phyloP scores from a whole-genome alignment of 2,797 vertebrate species.

The Sebastes elongatus region DNA sequence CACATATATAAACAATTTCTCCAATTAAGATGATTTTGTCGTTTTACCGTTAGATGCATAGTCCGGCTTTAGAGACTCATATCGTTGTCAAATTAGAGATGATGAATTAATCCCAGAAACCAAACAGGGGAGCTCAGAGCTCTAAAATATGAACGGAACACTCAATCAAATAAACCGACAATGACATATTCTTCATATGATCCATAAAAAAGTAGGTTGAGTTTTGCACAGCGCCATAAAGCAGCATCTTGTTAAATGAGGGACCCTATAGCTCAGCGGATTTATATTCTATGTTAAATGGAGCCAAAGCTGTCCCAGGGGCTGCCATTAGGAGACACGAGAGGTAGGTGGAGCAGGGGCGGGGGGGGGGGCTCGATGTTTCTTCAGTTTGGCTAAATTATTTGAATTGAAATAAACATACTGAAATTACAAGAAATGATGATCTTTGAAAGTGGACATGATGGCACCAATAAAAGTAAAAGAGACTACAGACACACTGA shows the following conservation, averaged over 20 bases:
- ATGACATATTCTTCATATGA: conserved; percentile 32
- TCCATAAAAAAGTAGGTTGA: conserved; percentile 23
- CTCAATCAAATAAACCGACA: conserved; percentile 24
- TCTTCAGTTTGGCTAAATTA: conserved; percentile 1
- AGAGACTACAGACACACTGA: background rate
- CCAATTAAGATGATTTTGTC: background rate
- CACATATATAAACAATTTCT: background rate
- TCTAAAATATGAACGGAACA: conserved; percentile 9
- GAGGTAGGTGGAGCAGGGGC: background rate
- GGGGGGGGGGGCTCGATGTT: background rate
- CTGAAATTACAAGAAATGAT: background rate
- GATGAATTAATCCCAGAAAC: conserved; percentile 43
- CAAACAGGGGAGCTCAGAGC: conserved; percentile 5
- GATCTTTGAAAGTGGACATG: background rate
- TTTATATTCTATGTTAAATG: conserved; percentile 60
- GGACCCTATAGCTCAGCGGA: conserved; percentile 33
- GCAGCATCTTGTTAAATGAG: conserved; percentile 54
- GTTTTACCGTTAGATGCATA: background rate
- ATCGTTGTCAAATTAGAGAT: conserved; percentile 39
- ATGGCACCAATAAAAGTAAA: background rate
- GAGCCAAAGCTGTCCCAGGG: conserved; percentile 47
- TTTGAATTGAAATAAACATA: background rate
- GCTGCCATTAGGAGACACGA: conserved; percentile 48
- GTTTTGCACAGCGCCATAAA: conserved; percentile 49
- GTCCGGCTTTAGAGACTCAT: conserved; percentile 9